phyloP scores from a whole-genome alignment of 2,888 invertebrate species.

The Nomada ferruginata region DNA sequence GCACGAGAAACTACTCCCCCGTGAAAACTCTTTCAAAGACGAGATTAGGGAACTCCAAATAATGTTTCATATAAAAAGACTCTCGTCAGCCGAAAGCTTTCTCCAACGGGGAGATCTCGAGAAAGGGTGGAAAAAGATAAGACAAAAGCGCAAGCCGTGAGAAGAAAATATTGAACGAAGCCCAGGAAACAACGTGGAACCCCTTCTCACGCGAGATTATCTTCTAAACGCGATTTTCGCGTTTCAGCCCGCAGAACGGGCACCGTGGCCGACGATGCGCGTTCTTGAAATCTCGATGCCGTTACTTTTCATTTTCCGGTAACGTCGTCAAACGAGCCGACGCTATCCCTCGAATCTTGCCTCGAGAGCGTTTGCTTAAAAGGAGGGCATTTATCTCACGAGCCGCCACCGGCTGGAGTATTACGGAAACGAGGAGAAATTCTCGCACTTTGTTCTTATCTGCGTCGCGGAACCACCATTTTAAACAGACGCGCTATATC shows the following conservation, averaged over 20 bases:
- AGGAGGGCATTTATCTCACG: slow-evolving; percentile 69
- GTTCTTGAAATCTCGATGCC: slow-evolving; percentile 58
- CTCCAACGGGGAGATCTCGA: background rate
- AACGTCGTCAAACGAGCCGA: slow-evolving; percentile 64
- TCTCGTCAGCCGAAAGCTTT: background rate
- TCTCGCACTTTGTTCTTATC: slow-evolving; percentile 71
- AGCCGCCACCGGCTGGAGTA: slow-evolving; percentile 48
- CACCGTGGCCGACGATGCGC: slow-evolving; percentile 17
- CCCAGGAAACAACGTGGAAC: background rate
- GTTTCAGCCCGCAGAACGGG: slow-evolving; percentile 1
- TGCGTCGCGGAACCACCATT: slow-evolving; percentile 43
- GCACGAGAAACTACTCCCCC: background rate
- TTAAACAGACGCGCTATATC: slow-evolving; percentile 53
- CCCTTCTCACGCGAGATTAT: slow-evolving; percentile 9
- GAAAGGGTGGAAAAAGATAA: background rate
- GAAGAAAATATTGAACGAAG: slow-evolving; percentile 5
- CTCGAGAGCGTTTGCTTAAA: slow-evolving; percentile 65
- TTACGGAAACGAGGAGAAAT: slow-evolving; percentile 70
- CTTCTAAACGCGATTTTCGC: slow-evolving; percentile 25
- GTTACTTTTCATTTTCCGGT: slow-evolving; percentile 67
- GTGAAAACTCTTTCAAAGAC: background rate
- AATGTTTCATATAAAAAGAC: background rate
- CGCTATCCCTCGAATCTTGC: slow-evolving; percentile 64
- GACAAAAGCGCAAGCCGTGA: background rate
- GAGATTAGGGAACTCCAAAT: background rate